Conservation (phyloP, 2,888 invertebrate species). For the Drosophila percnosoma region DNA sequence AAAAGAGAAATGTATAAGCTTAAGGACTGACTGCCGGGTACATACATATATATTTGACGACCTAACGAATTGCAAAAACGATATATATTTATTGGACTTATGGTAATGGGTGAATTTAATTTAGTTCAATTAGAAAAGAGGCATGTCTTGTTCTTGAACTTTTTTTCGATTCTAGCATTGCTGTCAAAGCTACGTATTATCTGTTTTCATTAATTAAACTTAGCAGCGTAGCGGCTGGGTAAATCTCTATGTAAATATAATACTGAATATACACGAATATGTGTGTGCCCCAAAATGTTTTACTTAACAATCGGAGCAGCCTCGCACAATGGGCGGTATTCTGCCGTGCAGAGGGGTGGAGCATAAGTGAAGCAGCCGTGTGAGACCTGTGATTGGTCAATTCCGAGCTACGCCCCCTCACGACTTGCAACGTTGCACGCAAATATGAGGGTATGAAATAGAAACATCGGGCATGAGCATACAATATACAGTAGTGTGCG, state of each 20-base stretch:
- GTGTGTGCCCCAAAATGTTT: background rate
- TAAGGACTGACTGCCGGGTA: background rate
- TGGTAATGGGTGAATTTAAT: background rate
- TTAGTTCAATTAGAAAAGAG: slow-evolving; percentile 2
- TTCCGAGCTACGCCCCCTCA: slow-evolving; percentile 14
- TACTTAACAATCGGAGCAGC: slow-evolving; percentile 6
- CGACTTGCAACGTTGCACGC: slow-evolving; percentile 7
- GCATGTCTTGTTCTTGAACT: background rate
- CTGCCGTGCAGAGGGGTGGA: slow-evolving; percentile 8
- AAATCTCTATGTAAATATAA: background rate
- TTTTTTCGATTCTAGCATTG: background rate
- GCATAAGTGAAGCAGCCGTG: slow-evolving; percentile 5
- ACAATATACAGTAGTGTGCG: slow-evolving; percentile 11
- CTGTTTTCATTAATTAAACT: slow-evolving; percentile 2
- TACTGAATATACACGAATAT: background rate
- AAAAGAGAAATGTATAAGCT: background rate
- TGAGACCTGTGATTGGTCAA: slow-evolving; percentile 21
- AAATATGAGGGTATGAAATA: slow-evolving; percentile 33
- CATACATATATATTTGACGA: background rate
- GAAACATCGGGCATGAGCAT: slow-evolving; percentile 22
- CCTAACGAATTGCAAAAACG: background rate
- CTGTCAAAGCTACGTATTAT: background rate
- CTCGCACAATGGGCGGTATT: slow-evolving; percentile 2
- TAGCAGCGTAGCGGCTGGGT: background rate
- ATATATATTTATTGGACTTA: background rate